These are phyloP conservation scores for Philopotamus ludificatus DNA, from an alignment of 1,140 invertebrate genomes.

Conservation along the genomic window DNA sequence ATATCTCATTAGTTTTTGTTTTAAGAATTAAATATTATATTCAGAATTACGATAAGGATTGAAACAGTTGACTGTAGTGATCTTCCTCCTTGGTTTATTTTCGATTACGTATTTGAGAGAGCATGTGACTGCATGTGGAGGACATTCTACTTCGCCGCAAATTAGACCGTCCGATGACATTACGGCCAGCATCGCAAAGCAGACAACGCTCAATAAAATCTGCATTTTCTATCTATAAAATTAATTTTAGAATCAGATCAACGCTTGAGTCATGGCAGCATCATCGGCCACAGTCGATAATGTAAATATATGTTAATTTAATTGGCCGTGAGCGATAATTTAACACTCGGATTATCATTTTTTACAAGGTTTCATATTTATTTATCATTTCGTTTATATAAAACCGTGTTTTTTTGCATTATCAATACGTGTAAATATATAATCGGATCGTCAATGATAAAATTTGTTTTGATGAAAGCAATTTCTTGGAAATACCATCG, in stretches of 20 bases:
- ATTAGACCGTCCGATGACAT: slow-evolving; percentile 5
- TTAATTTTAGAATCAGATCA: too few species aligned
- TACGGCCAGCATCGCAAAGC: not conserved
- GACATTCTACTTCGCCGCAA: slow-evolving; percentile 36
- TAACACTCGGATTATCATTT: too few species aligned
- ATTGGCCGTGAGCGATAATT: too few species aligned
- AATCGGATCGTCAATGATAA: too few species aligned
- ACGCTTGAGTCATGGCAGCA: too few species aligned
- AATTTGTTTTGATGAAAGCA: too few species aligned
- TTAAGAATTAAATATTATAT: not conserved
- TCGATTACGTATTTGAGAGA: slow-evolving; percentile 30
- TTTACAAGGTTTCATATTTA: too few species aligned
- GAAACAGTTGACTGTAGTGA: slow-evolving; percentile 36
- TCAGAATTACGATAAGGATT: slow-evolving; percentile 27
- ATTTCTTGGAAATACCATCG: too few species aligned
- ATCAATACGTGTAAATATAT: too few species aligned
- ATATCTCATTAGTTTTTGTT: not conserved
- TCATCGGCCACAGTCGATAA: not conserved
- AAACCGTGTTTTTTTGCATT: too few species aligned
- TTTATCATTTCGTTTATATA: too few species aligned
- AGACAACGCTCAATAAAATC: not conserved
- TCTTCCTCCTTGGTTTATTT: slow-evolving; percentile 32
- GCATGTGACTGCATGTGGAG: slow-evolving; percentile 27
- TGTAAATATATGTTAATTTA: too few species aligned
- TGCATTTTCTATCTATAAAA: slow-evolving; percentile 8